Percentiles rank a stretch among this genome's conserved stretches.
These are phyloP conservation scores for Rhabditoides inermis DNA, from an alignment of 2,888 invertebrate genomes.

Conservation along the genomic window DNA sequence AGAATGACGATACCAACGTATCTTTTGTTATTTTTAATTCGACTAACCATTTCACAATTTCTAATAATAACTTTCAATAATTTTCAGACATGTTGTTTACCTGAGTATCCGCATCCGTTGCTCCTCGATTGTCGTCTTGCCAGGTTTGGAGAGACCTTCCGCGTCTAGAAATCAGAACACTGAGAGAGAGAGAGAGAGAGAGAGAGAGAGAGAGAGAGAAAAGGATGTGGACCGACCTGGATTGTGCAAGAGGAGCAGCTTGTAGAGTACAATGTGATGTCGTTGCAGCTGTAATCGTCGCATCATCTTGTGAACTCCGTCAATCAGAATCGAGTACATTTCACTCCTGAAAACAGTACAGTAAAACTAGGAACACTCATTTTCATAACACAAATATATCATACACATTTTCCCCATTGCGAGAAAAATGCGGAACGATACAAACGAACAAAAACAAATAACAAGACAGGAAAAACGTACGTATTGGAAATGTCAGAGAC, in stretches of 20 bases:
- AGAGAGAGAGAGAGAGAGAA: too few species aligned
- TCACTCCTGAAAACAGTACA: conserved; percentile 20
- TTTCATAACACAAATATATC: too few species aligned
- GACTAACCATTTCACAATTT: too few species aligned
- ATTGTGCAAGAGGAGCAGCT: conserved; percentile 36
- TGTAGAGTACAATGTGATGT: conserved; percentile 33
- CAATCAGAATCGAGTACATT: conserved; percentile 31
- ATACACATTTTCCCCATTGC: conserved; percentile 6
- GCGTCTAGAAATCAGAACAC: conserved; percentile 18
- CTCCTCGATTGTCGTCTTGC: conserved; percentile 24
- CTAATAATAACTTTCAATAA: too few species aligned
- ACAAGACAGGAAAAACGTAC: conserved; percentile 13
- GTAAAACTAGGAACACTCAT: too few species aligned
- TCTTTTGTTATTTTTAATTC: too few species aligned
- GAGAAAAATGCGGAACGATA: too few species aligned
- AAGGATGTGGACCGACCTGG: conserved; percentile 17
- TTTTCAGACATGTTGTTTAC: too few species aligned
- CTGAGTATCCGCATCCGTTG: conserved; percentile 23
- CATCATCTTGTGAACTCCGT: conserved; percentile 33
- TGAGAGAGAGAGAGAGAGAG: too few species aligned
- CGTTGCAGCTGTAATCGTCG: conserved; percentile 23
- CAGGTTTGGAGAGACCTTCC: conserved; percentile 28
- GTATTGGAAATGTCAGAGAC: conserved; percentile 12
- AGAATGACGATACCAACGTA: too few species aligned
- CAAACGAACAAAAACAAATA: too few species aligned